These are phyloP conservation scores for Struthidea cinerea DNA, from an alignment of 2,113 vertebrate species.

Conservation along the genomic window DNA sequence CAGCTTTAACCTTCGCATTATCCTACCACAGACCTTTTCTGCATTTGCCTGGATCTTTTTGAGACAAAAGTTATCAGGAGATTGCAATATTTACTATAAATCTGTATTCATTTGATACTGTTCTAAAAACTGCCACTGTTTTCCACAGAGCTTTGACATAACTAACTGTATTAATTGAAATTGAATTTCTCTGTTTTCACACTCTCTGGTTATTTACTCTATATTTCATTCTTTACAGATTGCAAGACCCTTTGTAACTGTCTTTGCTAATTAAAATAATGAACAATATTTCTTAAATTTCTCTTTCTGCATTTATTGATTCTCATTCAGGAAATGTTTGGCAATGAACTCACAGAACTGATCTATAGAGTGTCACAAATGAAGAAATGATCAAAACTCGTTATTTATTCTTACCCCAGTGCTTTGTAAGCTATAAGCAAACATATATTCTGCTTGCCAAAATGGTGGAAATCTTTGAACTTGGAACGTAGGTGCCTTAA, in stretches of 20 bases:
- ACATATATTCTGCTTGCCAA: not conserved
- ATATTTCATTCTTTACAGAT: not conserved
- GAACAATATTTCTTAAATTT: not conserved
- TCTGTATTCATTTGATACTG: not conserved
- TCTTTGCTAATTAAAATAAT: not conserved
- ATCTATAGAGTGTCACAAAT: not conserved
- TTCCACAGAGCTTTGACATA: not conserved
- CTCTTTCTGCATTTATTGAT: not conserved
- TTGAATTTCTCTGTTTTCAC: not conserved
- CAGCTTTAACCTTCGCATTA: not conserved
- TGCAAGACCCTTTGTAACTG: not conserved
- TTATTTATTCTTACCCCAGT: not conserved
- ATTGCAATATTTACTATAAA: not conserved
- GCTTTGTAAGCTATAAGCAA: not conserved
- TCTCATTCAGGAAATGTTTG: not conserved
- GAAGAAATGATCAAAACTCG: not conserved
- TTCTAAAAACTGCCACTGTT: not conserved
- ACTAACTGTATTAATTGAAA: not conserved
- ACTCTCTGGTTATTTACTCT: not conserved
- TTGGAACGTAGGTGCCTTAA: not conserved
- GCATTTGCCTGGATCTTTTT: not conserved
- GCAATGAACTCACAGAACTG: not conserved
- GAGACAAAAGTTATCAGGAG: not conserved
- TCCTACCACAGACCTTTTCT: not conserved
- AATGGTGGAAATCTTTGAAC: not conserved